A percentile compares a stretch with the other conserved stretches of the same genome.
Evolutionary conservation across 2,113 vertebrate species (phyloP).

Genomic region (Mixornis gularis): DNA sequence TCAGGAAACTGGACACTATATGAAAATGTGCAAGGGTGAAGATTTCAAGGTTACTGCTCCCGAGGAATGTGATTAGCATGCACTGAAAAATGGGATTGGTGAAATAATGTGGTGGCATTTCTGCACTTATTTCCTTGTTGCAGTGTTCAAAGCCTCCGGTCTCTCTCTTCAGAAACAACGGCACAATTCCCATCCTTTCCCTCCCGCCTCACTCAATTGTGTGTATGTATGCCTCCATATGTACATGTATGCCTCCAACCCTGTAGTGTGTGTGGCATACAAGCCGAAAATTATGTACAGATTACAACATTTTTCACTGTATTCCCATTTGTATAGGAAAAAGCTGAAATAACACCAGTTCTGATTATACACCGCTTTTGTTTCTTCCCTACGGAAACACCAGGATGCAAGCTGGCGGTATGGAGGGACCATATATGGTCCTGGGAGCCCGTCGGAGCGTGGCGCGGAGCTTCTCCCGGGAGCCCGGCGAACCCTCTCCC

Average conservation of each 20-base stretch:
- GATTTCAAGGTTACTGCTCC: neutral
- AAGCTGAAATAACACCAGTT: neutral
- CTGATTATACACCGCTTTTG: neutral
- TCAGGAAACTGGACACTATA: neutral
- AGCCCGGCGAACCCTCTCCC: neutral
- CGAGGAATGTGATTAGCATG: neutral
- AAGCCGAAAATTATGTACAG: neutral
- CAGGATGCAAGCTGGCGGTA: neutral
- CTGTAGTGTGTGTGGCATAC: accelerated
- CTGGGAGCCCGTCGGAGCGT: neutral
- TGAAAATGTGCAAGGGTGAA: neutral
- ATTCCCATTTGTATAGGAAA: neutral
- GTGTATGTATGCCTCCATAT: neutral
- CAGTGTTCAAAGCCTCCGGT: neutral
- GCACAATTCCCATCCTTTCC: neutral
- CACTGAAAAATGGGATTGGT: neutral
- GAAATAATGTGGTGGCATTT: neutral
- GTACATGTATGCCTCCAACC: neutral
- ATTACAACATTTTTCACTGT: neutral
- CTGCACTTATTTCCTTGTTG: neutral
- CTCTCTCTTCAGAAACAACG: neutral
- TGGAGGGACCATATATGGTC: neutral
- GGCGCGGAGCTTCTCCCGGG: neutral
- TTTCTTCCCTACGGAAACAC: neutral
- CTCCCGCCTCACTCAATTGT: neutral